phyloP scores from a whole-genome alignment of 2,797 vertebrate genomes.

The Myoxocephalus aenaeus region DNA sequence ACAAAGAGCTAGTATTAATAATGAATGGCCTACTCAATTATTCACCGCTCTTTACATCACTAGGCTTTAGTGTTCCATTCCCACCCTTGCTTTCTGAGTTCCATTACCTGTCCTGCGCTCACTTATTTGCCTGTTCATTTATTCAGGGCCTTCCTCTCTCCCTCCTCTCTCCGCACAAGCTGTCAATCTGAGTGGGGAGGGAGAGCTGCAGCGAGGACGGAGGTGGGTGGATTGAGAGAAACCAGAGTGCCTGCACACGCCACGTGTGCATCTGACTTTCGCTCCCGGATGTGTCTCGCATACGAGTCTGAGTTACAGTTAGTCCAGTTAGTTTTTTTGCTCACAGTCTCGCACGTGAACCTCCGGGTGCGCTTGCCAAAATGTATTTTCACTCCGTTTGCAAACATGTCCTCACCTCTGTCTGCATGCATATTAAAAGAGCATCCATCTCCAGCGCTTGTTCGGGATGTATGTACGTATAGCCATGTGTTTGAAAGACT shows the following conservation, averaged over 20 bases:
- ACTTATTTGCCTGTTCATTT: slow-evolving; percentile 81
- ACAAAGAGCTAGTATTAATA: slow-evolving; percentile 73
- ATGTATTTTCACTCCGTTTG: slow-evolving; percentile 17
- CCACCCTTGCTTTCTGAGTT: slow-evolving; percentile 64
- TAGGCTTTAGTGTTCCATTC: slow-evolving; percentile 64
- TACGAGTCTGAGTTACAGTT: slow-evolving; percentile 14
- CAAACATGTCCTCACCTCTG: slow-evolving; percentile 48
- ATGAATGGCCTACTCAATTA: slow-evolving; percentile 75
- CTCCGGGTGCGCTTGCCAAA: slow-evolving; percentile 32
- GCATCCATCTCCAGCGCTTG: slow-evolving; percentile 28
- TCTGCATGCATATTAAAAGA: slow-evolving; percentile 35
- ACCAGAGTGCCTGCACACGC: slow-evolving; percentile 6
- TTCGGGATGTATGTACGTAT: slow-evolving; percentile 30
- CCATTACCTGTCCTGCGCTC: slow-evolving; percentile 77
- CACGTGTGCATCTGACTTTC: slow-evolving; percentile 26
- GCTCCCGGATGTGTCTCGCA: slow-evolving; percentile 18
- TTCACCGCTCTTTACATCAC: slow-evolving; percentile 78
- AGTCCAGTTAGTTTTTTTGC: slow-evolving; percentile 10
- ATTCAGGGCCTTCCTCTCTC: slow-evolving; percentile 67
- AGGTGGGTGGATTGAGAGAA: slow-evolving; percentile 45
- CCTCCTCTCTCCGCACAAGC: slow-evolving; percentile 10
- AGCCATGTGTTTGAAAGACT: slow-evolving; percentile 42
- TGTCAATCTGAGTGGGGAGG: slow-evolving; percentile 54
- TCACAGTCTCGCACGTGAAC: slow-evolving; percentile 17
- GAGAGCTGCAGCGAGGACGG: slow-evolving; percentile 10